Evolutionary conservation across 2,113 vertebrate genomes (phyloP), one percentile per base, ranked within the genome.

Genomic region (Rattus rattus): DNA sequence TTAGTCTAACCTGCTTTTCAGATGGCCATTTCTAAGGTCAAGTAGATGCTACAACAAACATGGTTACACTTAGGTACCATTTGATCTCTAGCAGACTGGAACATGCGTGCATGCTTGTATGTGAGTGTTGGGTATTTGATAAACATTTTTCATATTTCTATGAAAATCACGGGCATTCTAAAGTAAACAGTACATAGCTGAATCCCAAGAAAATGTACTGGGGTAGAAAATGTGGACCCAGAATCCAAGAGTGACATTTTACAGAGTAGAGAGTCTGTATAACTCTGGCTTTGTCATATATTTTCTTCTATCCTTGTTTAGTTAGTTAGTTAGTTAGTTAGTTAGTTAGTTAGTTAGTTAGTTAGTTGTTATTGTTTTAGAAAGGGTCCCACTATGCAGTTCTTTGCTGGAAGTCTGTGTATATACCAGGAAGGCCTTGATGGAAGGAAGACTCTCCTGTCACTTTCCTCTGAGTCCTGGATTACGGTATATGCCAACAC

Each of bases 1-100:
- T 81, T 89, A 24, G 63, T 95, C 52, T 96, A 81, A 88, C 72
- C 84, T 84, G 16, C 47, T 96, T 90, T 92, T 36, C 52, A 94
- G 28, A 79, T 30, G 61, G 59, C 47, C 54, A 59, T 83, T 94
- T 61, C 54, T 6, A 9, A 84, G 65, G 10, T 19, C 52, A 92
- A 88, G 69, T 20, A 75, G 43, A 91, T 11, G 91, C 36, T 33
- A 88, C 72, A 93, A 33, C 22, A 95, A 43, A 80, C 65, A 87
- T 43, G 73, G 92, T 80, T 87, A 47, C 30, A 70, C 33, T 76
- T 90, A 88, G 49, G n/a, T 59, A 79, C 13, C n/a, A 16, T 88
- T 2, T 95, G 59, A 13, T 14, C 43, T 76, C 4, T 17, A 65
- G 47, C 54, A 36, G 4, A 95, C 56, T 3, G 28, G 39, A 92